These are phyloP conservation scores for Trididemnum nubilum DNA, from an alignment of 23 tunicate genomes.

Conservation along the genomic window DNA sequence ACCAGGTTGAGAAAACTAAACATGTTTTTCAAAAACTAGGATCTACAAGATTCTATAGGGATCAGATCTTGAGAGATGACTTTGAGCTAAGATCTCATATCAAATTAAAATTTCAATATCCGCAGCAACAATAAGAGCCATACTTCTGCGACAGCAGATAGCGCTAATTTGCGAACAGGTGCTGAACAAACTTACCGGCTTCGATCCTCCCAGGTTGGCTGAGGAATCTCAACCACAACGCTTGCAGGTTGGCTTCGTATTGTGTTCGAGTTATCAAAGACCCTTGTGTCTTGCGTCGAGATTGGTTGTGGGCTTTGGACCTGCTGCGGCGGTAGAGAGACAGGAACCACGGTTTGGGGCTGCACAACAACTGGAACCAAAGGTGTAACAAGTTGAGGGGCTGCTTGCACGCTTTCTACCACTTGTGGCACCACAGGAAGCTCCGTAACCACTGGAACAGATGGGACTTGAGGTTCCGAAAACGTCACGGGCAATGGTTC, in stretches of 20 bases:
- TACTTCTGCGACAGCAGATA: too few relatives aligned
- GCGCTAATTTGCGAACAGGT: too few relatives aligned
- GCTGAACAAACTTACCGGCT: conserved; percentile 6
- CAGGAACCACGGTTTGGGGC: not conserved
- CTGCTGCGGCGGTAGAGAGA: not conserved
- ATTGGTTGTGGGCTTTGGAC: not conserved
- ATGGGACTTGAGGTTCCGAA: not conserved
- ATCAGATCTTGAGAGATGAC: too few relatives aligned
- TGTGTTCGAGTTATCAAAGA: not conserved
- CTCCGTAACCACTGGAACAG: not conserved
- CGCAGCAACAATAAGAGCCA: too few relatives aligned
- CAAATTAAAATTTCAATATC: too few relatives aligned
- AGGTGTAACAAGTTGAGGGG: not conserved
- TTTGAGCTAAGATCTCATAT: too few relatives aligned
- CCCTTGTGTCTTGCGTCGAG: conserved; percentile 9
- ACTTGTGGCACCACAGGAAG: not conserved
- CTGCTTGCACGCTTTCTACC: not conserved
- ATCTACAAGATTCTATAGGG: too few relatives aligned
- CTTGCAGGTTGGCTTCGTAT: conserved; percentile 13
- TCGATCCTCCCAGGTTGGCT: conserved; percentile 6
- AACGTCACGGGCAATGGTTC: conserved; percentile 5
- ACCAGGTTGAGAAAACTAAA: too few relatives aligned
- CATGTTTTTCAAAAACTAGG: too few relatives aligned
- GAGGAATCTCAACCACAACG: conserved; percentile 3
- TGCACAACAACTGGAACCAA: not conserved